These are phyloP conservation scores for Peromyscus californicus DNA, from an alignment of 2,113 vertebrate genomes.

Conservation along the genomic window DNA sequence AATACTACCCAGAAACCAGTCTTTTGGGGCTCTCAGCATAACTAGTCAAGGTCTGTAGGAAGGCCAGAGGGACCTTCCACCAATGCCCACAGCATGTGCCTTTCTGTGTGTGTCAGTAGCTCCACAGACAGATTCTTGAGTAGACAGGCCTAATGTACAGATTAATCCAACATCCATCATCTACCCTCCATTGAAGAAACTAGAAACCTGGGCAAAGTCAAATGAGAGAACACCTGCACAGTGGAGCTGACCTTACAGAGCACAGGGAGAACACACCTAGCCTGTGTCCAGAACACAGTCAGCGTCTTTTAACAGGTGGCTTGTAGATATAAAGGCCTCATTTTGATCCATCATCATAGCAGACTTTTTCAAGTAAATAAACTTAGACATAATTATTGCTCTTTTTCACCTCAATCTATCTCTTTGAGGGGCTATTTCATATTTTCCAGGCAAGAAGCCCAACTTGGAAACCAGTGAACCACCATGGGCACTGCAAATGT, in stretches of 20 bases:
- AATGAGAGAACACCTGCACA: fast-evolving
- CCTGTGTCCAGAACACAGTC: too few relatives aligned
- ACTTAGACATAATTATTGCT: constrained; percentile 57
- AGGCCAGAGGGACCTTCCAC: background rate
- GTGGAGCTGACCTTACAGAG: fast-evolving
- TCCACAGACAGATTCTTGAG: fast-evolving
- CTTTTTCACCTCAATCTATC: background rate
- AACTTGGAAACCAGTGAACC: background rate
- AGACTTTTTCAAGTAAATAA: background rate
- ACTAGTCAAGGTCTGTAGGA: background rate
- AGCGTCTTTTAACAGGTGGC: background rate
- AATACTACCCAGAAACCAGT: background rate
- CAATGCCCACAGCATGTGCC: fast-evolving
- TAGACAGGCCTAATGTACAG: too few relatives aligned
- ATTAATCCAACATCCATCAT: fast-evolving
- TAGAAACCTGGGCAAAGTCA: background rate
- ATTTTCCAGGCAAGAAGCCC: constrained; percentile 24
- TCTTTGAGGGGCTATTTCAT: background rate
- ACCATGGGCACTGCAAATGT: too few relatives aligned
- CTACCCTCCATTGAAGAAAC: background rate
- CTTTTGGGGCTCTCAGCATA: fast-evolving
- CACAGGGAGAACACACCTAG: too few relatives aligned
- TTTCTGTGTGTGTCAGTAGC: background rate
- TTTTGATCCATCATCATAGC: background rate
- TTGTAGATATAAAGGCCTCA: background rate